Base-by-base conservation (phyloP, 2,113 vertebrate genomes). In the Stigmatopora argus region DNA sequence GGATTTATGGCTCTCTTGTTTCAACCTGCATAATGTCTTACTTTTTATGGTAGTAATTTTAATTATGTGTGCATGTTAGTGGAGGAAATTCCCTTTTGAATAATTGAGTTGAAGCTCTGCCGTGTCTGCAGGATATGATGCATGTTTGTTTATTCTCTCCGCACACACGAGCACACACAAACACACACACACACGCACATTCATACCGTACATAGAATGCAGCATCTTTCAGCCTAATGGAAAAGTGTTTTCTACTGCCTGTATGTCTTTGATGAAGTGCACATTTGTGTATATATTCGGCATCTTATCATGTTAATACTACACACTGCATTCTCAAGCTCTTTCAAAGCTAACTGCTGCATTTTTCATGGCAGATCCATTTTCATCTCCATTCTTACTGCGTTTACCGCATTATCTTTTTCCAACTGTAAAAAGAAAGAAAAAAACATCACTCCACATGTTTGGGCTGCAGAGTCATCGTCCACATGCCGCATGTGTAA, bases 301-400 rank as follows among this genome's bases (percentile, higher is more conserved):
- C 45, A 7, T 70, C 5, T 69, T 45, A 38, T 75, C 64, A 71
- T 71, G 58, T 23, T 78, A 73, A 78, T 66, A 65, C 52, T 64
- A 74, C 59, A 64, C 52, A 21, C 52, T 64, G 49, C 59, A 7
- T 58, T 4, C 31, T 65, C 53, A 31, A 53, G 55, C 15, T 38
- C 56, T 72, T 74, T 45, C 46, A 31, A 19, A 31, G 57, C 47
- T 60, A 77, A 46, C 62, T 47, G 19, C 56, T 75, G 55, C 69
- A 78, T 81, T 62, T 72, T 78, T 81, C 64, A 81, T 78, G 66
- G 14, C 12, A 3, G 51, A 15, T 67, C 71, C 67, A 79, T 73
- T 71, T 73, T 52, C 69, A 62, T 66, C 17, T 46, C 63, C 67
- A 73, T 81, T 73, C 72, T 71, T 74, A 69, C 65, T 74, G 4